These are phyloP conservation scores for Pseudochromis fuscus DNA, from an alignment of 2,797 vertebrate genomes.

Conservation along the genomic window DNA sequence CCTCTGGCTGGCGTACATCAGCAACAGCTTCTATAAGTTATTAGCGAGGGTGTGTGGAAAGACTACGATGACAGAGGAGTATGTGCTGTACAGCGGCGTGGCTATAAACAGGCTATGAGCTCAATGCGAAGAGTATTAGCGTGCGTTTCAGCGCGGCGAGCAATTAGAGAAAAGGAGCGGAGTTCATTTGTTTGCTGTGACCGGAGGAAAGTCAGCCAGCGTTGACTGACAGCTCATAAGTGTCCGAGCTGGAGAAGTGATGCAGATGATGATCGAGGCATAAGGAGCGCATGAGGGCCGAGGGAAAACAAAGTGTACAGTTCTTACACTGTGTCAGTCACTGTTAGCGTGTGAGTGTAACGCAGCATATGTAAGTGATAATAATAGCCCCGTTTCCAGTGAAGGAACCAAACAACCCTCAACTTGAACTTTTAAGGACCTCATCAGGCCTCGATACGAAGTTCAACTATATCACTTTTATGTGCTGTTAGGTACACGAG, in stretches of 20 bases:
- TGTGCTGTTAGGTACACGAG: slow-evolving; percentile 7
- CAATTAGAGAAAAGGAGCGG: slow-evolving; percentile 36
- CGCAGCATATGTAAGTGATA: background rate
- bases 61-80: slow-evolving; percentile 66
- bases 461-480: slow-evolving; percentile 6
- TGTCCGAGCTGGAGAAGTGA: slow-evolving; percentile 16
- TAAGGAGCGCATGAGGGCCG: background rate
- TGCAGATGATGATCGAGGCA: background rate
- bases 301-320: slow-evolving; percentile 5
- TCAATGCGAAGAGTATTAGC: slow-evolving; percentile 30
- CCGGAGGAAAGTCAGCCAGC: slow-evolving; percentile 30
- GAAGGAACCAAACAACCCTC: background rate
- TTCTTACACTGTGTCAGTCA: background rate
- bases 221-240: slow-evolving; percentile 38
- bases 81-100: slow-evolving; percentile 39
- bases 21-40: slow-evolving; percentile 67
- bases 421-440: slow-evolving; percentile 6
- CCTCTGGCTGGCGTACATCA: slow-evolving; percentile 63
- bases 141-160: slow-evolving; percentile 32
- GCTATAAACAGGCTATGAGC: slow-evolving; percentile 59
- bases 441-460: slow-evolving; percentile 10
- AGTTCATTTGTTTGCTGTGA: slow-evolving; percentile 41
- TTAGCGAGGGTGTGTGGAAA: slow-evolving; percentile 67
- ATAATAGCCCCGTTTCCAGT: background rate
- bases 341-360: slow-evolving; percentile 5